Evolutionary conservation across 2,797 vertebrate genomes (phyloP).

Genomic region (Darevskia mixta): DNA sequence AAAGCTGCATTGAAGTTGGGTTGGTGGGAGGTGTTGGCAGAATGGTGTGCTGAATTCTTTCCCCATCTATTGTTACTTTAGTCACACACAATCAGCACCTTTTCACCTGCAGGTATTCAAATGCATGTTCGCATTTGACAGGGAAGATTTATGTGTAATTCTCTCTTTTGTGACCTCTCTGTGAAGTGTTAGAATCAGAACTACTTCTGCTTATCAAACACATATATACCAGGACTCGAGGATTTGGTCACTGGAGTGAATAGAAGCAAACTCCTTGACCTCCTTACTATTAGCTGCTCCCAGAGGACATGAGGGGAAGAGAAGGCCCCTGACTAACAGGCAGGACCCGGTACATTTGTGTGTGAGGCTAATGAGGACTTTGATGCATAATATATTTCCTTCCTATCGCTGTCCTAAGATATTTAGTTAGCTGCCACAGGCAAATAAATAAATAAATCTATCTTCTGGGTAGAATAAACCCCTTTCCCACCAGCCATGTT

Average conservation of each 20-base stretch:
- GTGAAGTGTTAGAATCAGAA: conserved; percentile 56
- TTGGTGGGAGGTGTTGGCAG: background rate
- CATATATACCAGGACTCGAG: conserved; percentile 37
- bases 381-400: conserved; percentile 27
- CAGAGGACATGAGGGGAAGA: background rate
- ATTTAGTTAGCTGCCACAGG: background rate
- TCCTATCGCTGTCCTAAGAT: background rate
- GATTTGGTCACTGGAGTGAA: conserved; percentile 16
- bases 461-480: background rate
- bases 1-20: background rate
- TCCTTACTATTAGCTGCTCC: background rate
- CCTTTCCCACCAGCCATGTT: background rate
- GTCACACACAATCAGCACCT: background rate
- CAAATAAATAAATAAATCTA: background rate
- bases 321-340: conserved; percentile 23
- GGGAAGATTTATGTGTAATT: background rate
- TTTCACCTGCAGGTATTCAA: background rate
- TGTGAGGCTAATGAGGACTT: background rate
- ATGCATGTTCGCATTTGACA: background rate
- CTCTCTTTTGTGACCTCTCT: conserved; percentile 12
- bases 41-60: background rate
- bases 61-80: background rate
- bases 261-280: conserved; percentile 46
- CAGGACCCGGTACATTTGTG: conserved; percentile 3
- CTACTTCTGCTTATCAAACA: conserved; percentile 33